Conservation (phyloP, 1,140 invertebrate genomes). For the Nephila pilipes region DNA sequence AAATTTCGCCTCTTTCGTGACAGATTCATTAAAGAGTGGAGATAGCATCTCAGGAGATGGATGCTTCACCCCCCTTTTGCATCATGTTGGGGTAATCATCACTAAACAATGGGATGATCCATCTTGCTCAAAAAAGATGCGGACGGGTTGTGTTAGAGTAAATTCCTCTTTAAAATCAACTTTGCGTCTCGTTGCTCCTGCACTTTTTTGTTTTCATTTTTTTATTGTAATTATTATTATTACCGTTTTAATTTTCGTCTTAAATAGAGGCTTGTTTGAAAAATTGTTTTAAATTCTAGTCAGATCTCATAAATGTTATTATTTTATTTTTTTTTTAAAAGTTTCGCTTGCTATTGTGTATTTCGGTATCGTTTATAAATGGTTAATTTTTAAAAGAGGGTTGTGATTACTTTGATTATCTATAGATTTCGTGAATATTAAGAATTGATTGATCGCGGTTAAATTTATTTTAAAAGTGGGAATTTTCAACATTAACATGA, state of each 20-base stretch:
- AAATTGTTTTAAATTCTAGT: not conserved
- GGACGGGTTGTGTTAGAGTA: conserved; percentile 34
- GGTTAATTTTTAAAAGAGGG: not conserved
- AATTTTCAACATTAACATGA: no score
- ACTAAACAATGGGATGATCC: conserved; percentile 53
- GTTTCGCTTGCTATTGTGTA: not conserved
- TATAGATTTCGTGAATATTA: no score
- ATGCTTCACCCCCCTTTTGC: not conserved
- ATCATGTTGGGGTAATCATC: conserved; percentile 28
- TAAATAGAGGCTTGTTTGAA: not conserved
- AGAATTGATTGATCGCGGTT: no score
- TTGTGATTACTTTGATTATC: not conserved
- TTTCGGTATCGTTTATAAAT: not conserved
- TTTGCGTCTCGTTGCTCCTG: not conserved
- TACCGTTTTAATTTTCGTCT: conserved; percentile 27
- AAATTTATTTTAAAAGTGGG: no score
- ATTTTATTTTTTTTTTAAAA: no score
- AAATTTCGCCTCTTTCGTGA: conserved; percentile 35
- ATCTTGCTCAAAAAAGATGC: conserved; percentile 15
- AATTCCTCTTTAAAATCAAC: conserved; percentile 39
- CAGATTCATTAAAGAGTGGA: conserved; percentile 45
- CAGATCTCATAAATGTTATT: no score
- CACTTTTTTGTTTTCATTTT: not conserved
- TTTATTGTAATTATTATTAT: not conserved
- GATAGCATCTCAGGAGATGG: conserved; percentile 43